A percentile compares a stretch with the other conserved stretches of the same genome.
phyloP scores from a whole-genome alignment of 2,113 vertebrate genomes.

The Planiliza haematocheilus region DNA sequence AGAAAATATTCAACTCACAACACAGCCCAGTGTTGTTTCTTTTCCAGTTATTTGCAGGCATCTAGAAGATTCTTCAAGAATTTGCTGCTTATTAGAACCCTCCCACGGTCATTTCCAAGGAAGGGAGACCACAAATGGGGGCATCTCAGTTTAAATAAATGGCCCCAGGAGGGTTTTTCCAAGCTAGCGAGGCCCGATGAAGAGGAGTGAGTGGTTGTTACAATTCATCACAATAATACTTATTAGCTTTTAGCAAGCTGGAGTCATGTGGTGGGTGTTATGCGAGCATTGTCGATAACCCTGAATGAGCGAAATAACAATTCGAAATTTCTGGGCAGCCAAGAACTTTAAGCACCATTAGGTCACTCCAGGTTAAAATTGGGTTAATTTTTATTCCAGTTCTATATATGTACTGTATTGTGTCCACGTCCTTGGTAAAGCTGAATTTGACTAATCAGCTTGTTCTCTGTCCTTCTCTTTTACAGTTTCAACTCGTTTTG shows the following conservation, averaged over 20 bases:
- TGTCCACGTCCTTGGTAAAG: constrained; percentile 33
- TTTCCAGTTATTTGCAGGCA: neutral
- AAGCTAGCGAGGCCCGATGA: constrained; percentile 2
- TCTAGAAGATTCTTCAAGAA: constrained; percentile 11
- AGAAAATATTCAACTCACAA: constrained; percentile 8
- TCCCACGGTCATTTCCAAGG: constrained; percentile 61
- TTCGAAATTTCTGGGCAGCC: neutral
- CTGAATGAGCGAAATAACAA: neutral
- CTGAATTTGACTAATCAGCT: constrained; percentile 67
- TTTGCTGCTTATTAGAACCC: constrained; percentile 45
- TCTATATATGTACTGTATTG: constrained; percentile 26
- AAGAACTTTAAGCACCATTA: neutral
- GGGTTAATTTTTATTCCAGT: constrained; percentile 1
- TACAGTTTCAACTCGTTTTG: constrained; percentile 65
- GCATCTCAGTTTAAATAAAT: constrained; percentile 24
- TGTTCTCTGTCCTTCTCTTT: constrained; percentile 29
- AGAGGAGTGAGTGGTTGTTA: neutral
- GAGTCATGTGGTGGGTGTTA: neutral
- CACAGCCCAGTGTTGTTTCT: neutral
- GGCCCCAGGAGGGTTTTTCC: constrained; percentile 44
- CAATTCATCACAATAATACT: neutral
- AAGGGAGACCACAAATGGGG: constrained; percentile 35
- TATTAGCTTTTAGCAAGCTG: neutral
- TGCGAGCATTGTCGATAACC: neutral
- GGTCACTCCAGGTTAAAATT: neutral